These are phyloP conservation scores for Propithecus coquereli DNA, from an alignment of 2,113 vertebrate species.

Conservation along the genomic window DNA sequence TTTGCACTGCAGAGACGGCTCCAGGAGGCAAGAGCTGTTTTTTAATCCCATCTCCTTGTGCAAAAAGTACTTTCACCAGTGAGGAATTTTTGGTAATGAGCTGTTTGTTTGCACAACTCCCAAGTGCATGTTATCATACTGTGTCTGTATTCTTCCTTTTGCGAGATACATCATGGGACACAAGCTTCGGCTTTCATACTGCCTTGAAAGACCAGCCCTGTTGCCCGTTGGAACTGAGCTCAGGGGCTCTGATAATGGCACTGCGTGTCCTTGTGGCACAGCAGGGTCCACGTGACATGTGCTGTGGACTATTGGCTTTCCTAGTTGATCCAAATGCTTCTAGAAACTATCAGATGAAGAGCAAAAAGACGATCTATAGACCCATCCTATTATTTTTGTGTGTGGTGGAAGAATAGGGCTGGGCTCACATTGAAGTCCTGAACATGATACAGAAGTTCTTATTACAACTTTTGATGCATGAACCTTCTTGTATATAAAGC, in stretches of 20 bases:
- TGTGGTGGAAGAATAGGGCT: neutral
- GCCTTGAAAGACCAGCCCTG: neutral
- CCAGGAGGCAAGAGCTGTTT: neutral
- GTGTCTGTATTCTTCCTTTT: neutral
- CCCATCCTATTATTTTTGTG: neutral
- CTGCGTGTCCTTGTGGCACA: neutral
- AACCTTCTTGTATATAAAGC: neutral
- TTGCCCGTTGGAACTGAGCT: fast-evolving
- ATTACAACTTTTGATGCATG: neutral
- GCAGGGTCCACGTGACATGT: fast-evolving
- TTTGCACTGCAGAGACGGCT: neutral
- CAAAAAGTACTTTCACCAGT: neutral
- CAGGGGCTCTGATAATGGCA: neutral
- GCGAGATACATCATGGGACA: neutral
- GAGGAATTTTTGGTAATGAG: neutral
- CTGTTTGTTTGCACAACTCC: neutral
- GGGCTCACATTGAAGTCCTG: neutral
- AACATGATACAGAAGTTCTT: neutral
- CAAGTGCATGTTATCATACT: neutral
- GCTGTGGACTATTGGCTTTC: neutral
- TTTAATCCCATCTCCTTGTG: neutral
- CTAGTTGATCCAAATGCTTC: neutral
- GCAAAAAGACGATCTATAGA: neutral
- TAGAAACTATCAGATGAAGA: neutral
- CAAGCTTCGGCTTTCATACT: neutral